phyloP scores from a whole-genome alignment of 2,797 vertebrate species.

The Danio aesculapii region DNA sequence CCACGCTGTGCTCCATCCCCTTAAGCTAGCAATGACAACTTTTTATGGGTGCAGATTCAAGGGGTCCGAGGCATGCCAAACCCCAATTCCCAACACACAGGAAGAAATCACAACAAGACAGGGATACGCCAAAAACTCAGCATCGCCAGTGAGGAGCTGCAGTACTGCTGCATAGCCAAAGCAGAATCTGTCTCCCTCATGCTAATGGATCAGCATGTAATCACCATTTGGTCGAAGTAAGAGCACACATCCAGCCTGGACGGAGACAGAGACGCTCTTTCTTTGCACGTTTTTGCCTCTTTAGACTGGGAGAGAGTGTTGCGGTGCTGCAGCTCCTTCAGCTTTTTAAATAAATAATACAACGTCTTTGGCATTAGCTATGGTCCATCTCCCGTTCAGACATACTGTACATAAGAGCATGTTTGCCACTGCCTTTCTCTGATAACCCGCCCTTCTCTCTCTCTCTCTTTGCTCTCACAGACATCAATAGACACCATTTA shows the following conservation, averaged over 20 bases:
- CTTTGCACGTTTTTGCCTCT: conserved; percentile 55
- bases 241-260: conserved; percentile 72
- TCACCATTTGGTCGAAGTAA: conserved; percentile 77
- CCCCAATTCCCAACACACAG: conserved; percentile 23
- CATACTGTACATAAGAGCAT: conserved; percentile 58
- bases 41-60: not conserved
- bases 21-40: conserved; percentile 28
- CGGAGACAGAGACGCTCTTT: conserved; percentile 10
- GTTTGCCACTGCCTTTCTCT: conserved; percentile 15
- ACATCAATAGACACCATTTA: conserved; percentile 32
- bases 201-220: conserved; percentile 71
- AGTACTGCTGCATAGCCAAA: conserved; percentile 70
- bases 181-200: conserved; percentile 59
- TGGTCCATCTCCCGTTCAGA: conserved; percentile 75
- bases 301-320: conserved; percentile 69
- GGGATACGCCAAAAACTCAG: conserved; percentile 33
- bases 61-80: conserved; percentile 12
- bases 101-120: conserved; percentile 37
- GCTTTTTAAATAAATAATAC: conserved; percentile 85
- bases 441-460: conserved; percentile 63
- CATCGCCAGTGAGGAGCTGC: conserved; percentile 67
- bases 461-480: conserved; percentile 52
- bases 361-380: conserved; percentile 79
- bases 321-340: conserved; percentile 70
- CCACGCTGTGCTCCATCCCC: conserved; percentile 47